These are phyloP conservation scores for Tokudaia tokunoshimensis DNA, from an alignment of 2,797 vertebrate genomes.

Conservation along the genomic window DNA sequence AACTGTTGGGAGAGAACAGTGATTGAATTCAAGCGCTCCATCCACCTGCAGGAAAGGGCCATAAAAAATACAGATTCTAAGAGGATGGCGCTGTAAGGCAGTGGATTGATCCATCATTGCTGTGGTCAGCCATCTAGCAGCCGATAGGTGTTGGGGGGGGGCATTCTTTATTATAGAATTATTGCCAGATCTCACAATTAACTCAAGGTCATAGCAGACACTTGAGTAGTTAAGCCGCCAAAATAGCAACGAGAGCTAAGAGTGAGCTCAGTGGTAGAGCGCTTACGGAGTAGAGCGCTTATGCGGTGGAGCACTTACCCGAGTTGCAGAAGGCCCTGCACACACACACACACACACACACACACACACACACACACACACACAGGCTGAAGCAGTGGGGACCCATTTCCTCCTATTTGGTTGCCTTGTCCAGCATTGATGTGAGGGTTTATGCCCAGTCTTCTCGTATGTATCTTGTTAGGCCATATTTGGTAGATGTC, in stretches of 20 bases:
- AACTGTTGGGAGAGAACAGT: neutral
- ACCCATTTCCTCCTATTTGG: neutral
- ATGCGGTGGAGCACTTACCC: too few species aligned
- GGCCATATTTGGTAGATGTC: neutral
- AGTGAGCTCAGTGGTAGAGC: neutral
- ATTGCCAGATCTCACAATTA: neutral
- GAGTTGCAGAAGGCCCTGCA: neutral
- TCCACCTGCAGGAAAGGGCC: neutral
- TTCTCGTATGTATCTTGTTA: neutral
- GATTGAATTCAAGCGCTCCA: accelerated
- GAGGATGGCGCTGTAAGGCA: too few species aligned
- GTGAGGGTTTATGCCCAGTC: neutral
- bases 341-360: too few species aligned
- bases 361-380: neutral
- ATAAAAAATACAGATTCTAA: too few species aligned
- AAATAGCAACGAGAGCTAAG: neutral
- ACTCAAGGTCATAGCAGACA: neutral
- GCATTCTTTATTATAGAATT: too few species aligned
- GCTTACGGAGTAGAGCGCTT: too few species aligned
- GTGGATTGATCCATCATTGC: neutral
- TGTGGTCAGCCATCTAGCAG: too few species aligned
- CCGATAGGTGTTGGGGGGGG: too few species aligned
- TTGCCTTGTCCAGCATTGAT: neutral
- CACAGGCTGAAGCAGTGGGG: neutral
- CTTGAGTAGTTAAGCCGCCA: neutral